These are phyloP conservation scores for Actinia equina DNA, from an alignment of 64 coral and sea anemone species.

Conservation along the genomic window DNA sequence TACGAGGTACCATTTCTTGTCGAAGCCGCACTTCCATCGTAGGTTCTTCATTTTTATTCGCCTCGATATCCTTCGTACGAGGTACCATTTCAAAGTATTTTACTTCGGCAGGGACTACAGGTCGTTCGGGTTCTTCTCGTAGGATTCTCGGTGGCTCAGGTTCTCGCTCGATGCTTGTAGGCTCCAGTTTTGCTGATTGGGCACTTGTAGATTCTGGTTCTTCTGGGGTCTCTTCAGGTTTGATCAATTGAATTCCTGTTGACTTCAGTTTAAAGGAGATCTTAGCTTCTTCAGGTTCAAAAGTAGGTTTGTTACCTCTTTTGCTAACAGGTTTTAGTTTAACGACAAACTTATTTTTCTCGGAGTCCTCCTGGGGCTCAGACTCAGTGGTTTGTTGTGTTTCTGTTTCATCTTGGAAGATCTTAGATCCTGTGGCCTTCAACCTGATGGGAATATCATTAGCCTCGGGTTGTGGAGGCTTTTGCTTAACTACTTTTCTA, in stretches of 20 bases:
- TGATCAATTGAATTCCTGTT: slow-evolving; percentile 17
- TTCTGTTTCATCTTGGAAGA: not conserved
- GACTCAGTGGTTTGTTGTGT: not conserved
- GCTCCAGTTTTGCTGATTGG: not conserved
- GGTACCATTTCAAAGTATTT: not conserved
- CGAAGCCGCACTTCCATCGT: too few species aligned
- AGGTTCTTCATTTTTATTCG: not conserved
- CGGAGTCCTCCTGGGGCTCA: not conserved
- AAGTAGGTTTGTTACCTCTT: not conserved
- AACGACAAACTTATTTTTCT: not conserved
- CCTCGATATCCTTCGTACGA: too few species aligned
- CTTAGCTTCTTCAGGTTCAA: slow-evolving; percentile 14
- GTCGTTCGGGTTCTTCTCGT: not conserved
- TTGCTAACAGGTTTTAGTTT: not conserved
- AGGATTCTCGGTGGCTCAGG: not conserved
- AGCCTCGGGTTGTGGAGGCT: not conserved
- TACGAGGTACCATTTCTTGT: not conserved
- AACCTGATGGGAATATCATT: not conserved
- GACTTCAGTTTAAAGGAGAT: slow-evolving; percentile 23
- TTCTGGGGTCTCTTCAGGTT: not conserved
- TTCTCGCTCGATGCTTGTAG: not conserved
- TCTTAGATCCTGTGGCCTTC: not conserved
- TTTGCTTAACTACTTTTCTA: not conserved
- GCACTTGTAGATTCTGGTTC: not conserved
- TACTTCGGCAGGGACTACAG: not conserved